phyloP scores from a whole-genome alignment of 2,888 invertebrate genomes.

The Pomacea canaliculata region DNA sequence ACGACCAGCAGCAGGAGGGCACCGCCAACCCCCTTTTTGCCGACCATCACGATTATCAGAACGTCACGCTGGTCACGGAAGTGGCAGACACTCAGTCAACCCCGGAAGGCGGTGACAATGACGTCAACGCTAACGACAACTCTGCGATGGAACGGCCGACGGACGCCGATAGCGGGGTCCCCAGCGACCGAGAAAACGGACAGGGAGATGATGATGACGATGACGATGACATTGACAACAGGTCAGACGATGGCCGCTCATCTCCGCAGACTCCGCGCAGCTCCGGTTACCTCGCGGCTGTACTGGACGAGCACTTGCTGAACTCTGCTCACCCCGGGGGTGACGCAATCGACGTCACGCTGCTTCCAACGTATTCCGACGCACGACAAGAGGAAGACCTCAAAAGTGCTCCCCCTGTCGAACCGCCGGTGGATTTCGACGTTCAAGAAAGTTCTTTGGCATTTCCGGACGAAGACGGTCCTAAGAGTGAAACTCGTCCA shows the following conservation, averaged over 20 bases:
- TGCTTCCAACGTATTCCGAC: background rate
- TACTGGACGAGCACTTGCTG: background rate
- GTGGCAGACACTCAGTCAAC: background rate
- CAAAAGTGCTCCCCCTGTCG: background rate
- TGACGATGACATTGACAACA: background rate
- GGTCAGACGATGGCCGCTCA: background rate
- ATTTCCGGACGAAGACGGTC: background rate
- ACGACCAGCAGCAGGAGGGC: background rate
- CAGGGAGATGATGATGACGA: background rate
- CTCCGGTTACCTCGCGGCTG: conserved; percentile 1
- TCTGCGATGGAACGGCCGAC: conserved; percentile 23
- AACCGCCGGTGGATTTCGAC: conserved; percentile 1
- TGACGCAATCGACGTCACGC: background rate
- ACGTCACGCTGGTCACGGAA: background rate
- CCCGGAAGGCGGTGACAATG: too few species aligned
- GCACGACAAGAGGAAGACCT: background rate
- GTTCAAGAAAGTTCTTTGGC: conserved; percentile 1
- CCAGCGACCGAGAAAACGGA: conserved; percentile 12
- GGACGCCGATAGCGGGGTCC: conserved; percentile 36
- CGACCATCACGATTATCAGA: background rate
- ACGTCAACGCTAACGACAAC: background rate
- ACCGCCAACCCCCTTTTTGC: background rate
- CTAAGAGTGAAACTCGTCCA: background rate
- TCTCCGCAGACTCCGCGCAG: background rate
- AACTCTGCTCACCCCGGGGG: background rate